phyloP scores from a whole-genome alignment of 2,113 vertebrate species.

The Pomatostomus ruficeps region DNA sequence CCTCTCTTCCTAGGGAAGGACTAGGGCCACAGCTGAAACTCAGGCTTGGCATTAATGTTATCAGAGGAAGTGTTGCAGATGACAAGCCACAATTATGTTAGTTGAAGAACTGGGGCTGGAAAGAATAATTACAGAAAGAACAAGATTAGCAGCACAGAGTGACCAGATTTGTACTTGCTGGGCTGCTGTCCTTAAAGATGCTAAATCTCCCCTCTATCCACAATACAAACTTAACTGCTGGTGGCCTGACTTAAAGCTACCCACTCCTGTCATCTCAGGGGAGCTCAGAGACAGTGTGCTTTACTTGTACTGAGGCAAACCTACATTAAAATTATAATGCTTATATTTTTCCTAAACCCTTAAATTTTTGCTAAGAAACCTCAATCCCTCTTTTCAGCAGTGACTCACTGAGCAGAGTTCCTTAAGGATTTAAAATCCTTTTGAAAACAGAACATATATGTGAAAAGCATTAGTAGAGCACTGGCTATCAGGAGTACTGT shows the following conservation, averaged over 20 bases:
- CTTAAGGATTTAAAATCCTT: not conserved
- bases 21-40: not conserved
- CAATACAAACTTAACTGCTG: fast-evolving
- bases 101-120: not conserved
- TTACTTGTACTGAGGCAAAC: not conserved
- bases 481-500: not conserved
- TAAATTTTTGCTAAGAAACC: not conserved
- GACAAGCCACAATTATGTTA: not conserved
- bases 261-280: not conserved
- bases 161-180: not conserved
- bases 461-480: not conserved
- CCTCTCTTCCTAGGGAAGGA: not conserved
- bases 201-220: not conserved
- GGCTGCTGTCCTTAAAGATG: not conserved
- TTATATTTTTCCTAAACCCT: not conserved
- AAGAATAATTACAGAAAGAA: not conserved
- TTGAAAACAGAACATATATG: not conserved
- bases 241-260: not conserved
- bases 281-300: not conserved
- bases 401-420: not conserved
- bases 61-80: not conserved
- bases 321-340: not conserved
- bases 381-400: not conserved
- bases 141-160: not conserved
- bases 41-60: not conserved